Percentiles rank a stretch among this genome's conserved stretches.
Conservation (phyloP, 2,797 vertebrate genomes). For the Apogon talboti region DNA sequence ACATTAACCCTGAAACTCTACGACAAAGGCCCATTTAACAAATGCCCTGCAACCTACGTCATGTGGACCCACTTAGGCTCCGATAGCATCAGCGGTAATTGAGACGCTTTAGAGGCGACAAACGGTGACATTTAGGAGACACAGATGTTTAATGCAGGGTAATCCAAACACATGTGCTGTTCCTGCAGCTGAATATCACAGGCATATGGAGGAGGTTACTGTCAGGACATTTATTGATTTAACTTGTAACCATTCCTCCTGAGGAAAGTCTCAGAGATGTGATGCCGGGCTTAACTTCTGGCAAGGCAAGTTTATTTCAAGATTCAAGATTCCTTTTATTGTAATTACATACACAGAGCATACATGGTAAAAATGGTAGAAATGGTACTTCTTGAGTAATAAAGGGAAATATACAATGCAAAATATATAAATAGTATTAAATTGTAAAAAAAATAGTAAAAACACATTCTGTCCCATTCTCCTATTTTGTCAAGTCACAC, state of each 20-base stretch:
- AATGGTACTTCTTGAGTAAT: no score
- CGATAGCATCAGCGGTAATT: conserved; percentile 76
- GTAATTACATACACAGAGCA: no score
- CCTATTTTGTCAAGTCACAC: no score
- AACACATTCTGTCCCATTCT: no score
- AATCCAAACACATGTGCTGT: conserved; percentile 37
- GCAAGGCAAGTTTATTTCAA: no score
- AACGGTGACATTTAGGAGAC: conserved; percentile 63
- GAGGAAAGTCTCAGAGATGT: background rate
- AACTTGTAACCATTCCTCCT: no score
- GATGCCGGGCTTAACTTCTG: no score
- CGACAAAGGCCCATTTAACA: conserved; percentile 76
- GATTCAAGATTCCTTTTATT: no score
- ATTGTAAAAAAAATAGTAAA: no score
- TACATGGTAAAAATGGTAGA: no score
- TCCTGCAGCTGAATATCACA: conserved; percentile 16
- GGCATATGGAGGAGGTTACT: conserved; percentile 17
- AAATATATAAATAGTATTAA: no score
- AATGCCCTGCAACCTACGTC: conserved; percentile 58
- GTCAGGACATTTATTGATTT: conserved; percentile 18
- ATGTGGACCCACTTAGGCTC: conserved; percentile 59
- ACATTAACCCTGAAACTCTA: conserved; percentile 76
- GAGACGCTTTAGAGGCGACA: conserved; percentile 71
- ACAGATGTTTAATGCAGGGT: conserved; percentile 43
- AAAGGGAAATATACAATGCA: no score